These are phyloP conservation scores for Cossypha niveicapilla DNA, from an alignment of 2,797 vertebrate species.

Conservation along the genomic window DNA sequence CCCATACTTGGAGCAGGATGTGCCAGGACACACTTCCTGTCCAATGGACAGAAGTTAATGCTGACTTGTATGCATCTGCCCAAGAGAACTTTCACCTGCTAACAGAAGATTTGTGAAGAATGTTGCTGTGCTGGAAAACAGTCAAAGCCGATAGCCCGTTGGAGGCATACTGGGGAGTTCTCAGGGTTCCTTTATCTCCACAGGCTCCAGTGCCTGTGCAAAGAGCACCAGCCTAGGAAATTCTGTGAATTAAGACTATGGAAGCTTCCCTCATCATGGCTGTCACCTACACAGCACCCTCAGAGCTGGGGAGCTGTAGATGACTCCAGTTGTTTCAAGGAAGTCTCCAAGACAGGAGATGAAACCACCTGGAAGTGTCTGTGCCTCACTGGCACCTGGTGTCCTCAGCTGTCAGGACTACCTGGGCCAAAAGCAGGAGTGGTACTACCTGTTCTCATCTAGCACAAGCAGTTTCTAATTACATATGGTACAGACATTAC, in stretches of 20 bases:
- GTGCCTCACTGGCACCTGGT: background rate
- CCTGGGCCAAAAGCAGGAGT: background rate
- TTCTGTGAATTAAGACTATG: accelerated
- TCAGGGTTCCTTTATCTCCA: background rate
- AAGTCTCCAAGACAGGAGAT: background rate
- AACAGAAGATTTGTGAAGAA: background rate
- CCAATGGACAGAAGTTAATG: background rate
- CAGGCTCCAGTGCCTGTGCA: background rate
- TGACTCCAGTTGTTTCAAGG: background rate
- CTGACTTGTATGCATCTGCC: background rate
- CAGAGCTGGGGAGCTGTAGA: background rate
- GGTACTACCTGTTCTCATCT: background rate
- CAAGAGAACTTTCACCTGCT: background rate
- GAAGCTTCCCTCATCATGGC: background rate
- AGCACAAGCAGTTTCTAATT: background rate
- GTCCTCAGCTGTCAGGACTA: background rate
- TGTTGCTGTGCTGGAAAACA: background rate
- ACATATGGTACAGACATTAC: background rate
- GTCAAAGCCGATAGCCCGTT: background rate
- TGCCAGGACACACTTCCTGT: background rate
- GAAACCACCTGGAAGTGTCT: background rate
- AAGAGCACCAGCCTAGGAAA: background rate
- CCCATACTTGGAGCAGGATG: background rate
- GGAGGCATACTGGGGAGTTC: accelerated
- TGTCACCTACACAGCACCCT: accelerated